Conservation (phyloP, 2,113 vertebrate species). For the Ivindomyrus marchei region DNA sequence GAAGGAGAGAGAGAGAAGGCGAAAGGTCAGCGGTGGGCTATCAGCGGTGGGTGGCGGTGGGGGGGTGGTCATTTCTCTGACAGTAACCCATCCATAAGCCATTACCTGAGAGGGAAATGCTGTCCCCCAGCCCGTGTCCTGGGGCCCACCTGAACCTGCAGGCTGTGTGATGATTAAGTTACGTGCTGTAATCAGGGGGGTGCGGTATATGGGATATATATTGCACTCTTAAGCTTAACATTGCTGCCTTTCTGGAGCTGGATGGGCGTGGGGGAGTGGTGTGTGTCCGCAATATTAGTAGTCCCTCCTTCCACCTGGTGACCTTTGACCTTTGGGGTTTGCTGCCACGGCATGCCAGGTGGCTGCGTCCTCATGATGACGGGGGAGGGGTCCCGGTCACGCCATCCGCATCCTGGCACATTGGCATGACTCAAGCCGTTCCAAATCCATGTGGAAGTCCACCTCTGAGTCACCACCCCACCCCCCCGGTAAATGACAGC, state of each 20-base stretch:
- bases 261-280: background rate
- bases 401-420: background rate
- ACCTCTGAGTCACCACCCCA: background rate
- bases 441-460: background rate
- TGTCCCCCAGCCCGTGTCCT: background rate
- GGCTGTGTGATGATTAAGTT: background rate
- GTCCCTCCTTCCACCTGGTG: background rate
- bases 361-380: background rate
- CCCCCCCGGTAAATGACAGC: background rate
- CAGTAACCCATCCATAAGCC: background rate
- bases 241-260: constrained; percentile 9
- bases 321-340: background rate
- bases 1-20: constrained; percentile 23
- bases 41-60: no score
- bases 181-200: background rate
- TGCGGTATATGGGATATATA: background rate
- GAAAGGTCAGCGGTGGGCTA: background rate
- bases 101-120: background rate
- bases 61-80: constrained; percentile 38
- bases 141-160: background rate
- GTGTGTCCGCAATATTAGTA: background rate
- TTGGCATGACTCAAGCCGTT: background rate
- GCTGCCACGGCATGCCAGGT: background rate
- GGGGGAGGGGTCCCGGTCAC: constrained; percentile 34
- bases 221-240: background rate